Evolutionary conservation across 2,888 invertebrate genomes (phyloP).

Genomic region (Hypselothyrea guttata): DNA sequence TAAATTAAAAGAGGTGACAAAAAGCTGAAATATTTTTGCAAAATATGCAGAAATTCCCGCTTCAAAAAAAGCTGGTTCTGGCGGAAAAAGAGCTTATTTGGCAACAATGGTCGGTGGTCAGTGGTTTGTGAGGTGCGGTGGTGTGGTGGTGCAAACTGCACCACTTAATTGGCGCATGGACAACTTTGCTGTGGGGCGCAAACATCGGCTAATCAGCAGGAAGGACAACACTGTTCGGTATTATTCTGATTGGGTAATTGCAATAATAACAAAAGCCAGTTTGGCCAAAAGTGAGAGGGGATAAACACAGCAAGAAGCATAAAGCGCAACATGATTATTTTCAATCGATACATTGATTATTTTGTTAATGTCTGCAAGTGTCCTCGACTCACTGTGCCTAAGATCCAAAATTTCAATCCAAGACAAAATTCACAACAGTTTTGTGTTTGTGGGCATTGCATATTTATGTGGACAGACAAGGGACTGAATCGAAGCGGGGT

Average conservation of each 20-base stretch:
- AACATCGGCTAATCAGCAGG: conserved; percentile 19
- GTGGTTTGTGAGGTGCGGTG: not conserved
- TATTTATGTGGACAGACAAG: conserved; percentile 35
- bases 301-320: not conserved
- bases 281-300: not conserved
- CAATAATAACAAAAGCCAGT: not conserved
- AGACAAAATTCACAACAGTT: conserved; percentile 48
- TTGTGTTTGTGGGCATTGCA: conserved; percentile 56
- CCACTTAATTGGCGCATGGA: conserved; percentile 8
- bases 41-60: no score
- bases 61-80: no score
- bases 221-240: conserved; percentile 8
- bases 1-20: no score
- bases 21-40: no score
- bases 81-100: no score
- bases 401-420: conserved; percentile 23
- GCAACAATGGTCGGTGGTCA: no score
- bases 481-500: not conserved
- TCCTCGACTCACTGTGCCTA: conserved; percentile 10
- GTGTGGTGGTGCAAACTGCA: conserved; percentile 5
- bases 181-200: conserved; percentile 16
- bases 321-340: conserved; percentile 36
- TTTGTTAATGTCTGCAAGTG: conserved; percentile 14
- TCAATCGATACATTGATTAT: conserved; percentile 68
- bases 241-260: conserved; percentile 25